Percentiles rank a stretch among this genome's conserved stretches.
phyloP scores from a whole-genome alignment of 1,140 invertebrate species.

The Gonatopus flavifemur region DNA sequence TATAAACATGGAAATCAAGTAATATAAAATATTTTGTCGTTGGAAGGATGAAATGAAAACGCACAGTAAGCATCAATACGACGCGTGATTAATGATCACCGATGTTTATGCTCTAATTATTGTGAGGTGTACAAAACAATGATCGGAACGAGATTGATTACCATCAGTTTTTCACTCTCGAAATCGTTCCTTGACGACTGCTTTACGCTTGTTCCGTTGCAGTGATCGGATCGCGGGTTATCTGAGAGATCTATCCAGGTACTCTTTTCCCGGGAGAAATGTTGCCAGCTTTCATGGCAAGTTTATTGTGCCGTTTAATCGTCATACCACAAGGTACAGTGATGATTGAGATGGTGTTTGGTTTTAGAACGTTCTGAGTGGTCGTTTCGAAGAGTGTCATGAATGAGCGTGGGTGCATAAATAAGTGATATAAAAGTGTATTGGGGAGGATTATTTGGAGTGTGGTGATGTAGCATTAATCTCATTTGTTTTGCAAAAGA shows the following conservation, averaged over 20 bases:
- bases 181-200: background rate
- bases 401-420: too few relatives aligned
- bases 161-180: constrained; percentile 20
- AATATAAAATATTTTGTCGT: too few relatives aligned
- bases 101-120: constrained; percentile 15
- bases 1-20: too few relatives aligned
- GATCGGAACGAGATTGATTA: constrained; percentile 11
- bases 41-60: too few relatives aligned
- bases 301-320: constrained; percentile 35
- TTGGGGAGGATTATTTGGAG: too few relatives aligned
- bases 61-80: too few relatives aligned
- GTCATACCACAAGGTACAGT: constrained; percentile 40
- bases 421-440: too few relatives aligned
- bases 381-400: background rate
- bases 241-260: background rate
- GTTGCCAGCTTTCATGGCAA: constrained; percentile 33
- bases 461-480: too few relatives aligned
- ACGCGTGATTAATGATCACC: too few relatives aligned
- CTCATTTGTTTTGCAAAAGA: too few relatives aligned
- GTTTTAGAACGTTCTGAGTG: too few relatives aligned
- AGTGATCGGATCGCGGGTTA: background rate
- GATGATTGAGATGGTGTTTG: too few relatives aligned
- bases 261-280: constrained; percentile 10
- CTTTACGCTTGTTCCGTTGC: background rate
- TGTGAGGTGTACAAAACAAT: constrained; percentile 2